Conservation (phyloP, 37 sponge, comb jelly and placozoan species). For the Beroe ovata region DNA sequence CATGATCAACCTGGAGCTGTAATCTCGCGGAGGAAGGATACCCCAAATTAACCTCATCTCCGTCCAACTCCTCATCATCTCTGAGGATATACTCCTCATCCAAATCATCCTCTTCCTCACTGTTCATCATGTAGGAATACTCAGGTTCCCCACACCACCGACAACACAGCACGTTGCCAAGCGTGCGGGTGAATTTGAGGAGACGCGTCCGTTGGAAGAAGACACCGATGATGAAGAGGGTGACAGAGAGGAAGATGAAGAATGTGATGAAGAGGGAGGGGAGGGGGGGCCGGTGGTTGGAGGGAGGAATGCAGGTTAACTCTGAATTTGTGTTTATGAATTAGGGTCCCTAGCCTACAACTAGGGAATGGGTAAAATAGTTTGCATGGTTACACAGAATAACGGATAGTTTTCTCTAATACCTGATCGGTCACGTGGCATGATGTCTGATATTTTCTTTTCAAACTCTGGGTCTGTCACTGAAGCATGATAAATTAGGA, state of each 20-base stretch:
- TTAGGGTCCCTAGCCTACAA: too few species aligned
- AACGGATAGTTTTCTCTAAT: too few species aligned
- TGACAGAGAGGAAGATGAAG: conserved; percentile 9
- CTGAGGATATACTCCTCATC: background rate
- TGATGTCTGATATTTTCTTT: background rate
- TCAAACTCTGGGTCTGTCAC: conserved; percentile 19
- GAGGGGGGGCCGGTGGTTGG: background rate
- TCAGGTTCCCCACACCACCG: background rate
- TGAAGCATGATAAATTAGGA: background rate
- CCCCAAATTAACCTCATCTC: background rate
- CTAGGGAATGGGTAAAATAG: too few species aligned
- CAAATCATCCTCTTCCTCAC: conserved; percentile 27
- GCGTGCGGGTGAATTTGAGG: background rate
- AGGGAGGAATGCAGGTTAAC: too few species aligned
- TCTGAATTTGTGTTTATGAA: too few species aligned
- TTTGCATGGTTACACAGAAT: too few species aligned
- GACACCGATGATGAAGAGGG: background rate
- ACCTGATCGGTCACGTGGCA: background rate
- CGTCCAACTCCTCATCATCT: background rate
- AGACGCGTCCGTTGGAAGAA: background rate
- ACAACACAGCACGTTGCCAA: too few species aligned
- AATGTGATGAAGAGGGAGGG: background rate
- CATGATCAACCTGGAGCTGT: too few species aligned
- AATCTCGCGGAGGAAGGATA: too few species aligned
- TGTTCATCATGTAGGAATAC: conserved; percentile 55